Conservation (phyloP, 2,888 invertebrate genomes). For the Blastobasis lacticolella region DNA sequence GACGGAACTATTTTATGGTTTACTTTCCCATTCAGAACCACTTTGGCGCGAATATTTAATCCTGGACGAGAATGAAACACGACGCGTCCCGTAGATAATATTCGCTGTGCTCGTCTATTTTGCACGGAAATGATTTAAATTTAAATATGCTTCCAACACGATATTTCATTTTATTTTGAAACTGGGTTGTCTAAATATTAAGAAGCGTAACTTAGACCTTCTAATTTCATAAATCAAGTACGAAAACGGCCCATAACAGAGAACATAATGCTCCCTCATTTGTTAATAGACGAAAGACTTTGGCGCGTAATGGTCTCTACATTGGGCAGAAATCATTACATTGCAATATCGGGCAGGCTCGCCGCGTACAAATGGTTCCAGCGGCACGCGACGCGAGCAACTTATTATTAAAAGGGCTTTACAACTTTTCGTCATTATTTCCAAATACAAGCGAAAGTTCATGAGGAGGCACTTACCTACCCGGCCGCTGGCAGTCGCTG, state of each 20-base stretch:
- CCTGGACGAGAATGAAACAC: no score
- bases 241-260: constrained; percentile 1
- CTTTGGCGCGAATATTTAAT: no score
- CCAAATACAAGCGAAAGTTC: constrained; percentile 35
- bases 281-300: not conserved
- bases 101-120: no score
- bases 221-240: not conserved
- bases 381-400: constrained; percentile 35
- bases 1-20: no score
- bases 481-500: constrained; percentile 14
- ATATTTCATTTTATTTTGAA: no score
- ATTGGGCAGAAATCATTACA: not conserved
- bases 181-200: no score
- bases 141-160: no score
- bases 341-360: not conserved
- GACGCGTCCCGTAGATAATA: no score
- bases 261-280: not conserved
- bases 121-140: no score
- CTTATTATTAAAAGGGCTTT: constrained; percentile 45
- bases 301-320: not conserved
- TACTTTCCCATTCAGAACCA: no score
- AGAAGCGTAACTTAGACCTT: no score
- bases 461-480: constrained; percentile 30
- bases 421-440: constrained; percentile 45
- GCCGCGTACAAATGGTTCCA: constrained; percentile 9